Conservation (phyloP, 2,797 vertebrate genomes). For the Gila robusta region DNA sequence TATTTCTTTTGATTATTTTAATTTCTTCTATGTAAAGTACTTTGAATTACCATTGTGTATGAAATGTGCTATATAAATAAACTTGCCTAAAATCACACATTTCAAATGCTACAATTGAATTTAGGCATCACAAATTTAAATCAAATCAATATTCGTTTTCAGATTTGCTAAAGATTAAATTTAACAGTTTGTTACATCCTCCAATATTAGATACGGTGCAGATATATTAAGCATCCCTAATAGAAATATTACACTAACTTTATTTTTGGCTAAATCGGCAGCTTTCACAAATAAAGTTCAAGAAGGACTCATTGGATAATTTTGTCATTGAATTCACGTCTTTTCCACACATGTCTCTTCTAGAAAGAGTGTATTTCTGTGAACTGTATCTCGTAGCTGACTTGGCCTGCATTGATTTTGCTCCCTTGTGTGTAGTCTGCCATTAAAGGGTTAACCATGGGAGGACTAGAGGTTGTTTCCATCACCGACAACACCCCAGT, state of each 20-base stretch:
- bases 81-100: neutral
- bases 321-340: neutral
- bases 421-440: slow-evolving; percentile 83
- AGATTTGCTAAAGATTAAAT: neutral
- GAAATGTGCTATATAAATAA: no score
- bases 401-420: slow-evolving; percentile 29
- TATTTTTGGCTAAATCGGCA: neutral
- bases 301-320: neutral
- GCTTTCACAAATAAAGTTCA: neutral
- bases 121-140: neutral
- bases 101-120: neutral
- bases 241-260: neutral
- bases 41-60: no score
- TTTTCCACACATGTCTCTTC: neutral
- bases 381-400: neutral
- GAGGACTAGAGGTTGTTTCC: slow-evolving; percentile 92
- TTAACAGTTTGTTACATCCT: neutral
- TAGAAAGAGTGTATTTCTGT: neutral
- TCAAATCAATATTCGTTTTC: neutral
- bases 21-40: no score
- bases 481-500: slow-evolving; percentile 95
- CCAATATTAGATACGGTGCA: neutral
- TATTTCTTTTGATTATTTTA: no score
- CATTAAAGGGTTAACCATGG: slow-evolving; percentile 93
- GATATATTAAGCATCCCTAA: no score